phyloP scores from a whole-genome alignment of 2,797 vertebrate species.

The Anguilla pacifica region DNA sequence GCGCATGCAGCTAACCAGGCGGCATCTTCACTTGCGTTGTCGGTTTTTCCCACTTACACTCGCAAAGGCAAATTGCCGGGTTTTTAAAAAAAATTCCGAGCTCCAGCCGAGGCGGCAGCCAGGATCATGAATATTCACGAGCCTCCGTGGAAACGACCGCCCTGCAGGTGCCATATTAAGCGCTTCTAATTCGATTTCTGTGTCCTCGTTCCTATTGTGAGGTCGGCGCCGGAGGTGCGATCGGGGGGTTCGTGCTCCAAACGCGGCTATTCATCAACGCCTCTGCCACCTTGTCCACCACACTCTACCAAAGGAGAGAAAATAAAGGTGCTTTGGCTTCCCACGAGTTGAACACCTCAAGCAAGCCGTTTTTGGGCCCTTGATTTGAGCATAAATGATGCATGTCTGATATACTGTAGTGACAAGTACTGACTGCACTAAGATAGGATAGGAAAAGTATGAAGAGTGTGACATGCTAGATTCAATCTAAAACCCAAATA shows the following conservation, averaged over 20 bases:
- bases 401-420: background rate
- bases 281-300: background rate
- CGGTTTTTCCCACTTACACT: background rate
- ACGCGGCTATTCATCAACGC: background rate
- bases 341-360: background rate
- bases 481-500: background rate
- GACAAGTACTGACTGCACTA: background rate
- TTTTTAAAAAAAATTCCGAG: background rate
- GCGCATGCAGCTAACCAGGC: background rate
- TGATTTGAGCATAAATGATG: background rate
- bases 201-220: conserved; percentile 15
- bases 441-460: background rate
- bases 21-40: background rate
- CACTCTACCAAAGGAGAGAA: background rate
- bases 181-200: conserved; percentile 27
- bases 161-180: conserved; percentile 25
- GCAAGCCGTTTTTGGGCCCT: background rate
- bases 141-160: background rate
- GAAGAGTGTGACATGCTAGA: background rate
- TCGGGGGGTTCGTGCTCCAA: background rate
- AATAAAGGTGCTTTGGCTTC: background rate
- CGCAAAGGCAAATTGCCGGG: background rate
- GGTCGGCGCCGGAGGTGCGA: background rate
- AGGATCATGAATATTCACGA: conserved; percentile 32
- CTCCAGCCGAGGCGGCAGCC: background rate